Evolutionary conservation across 2,797 vertebrate species (phyloP).

Genomic region (Trachops cirrhosus): DNA sequence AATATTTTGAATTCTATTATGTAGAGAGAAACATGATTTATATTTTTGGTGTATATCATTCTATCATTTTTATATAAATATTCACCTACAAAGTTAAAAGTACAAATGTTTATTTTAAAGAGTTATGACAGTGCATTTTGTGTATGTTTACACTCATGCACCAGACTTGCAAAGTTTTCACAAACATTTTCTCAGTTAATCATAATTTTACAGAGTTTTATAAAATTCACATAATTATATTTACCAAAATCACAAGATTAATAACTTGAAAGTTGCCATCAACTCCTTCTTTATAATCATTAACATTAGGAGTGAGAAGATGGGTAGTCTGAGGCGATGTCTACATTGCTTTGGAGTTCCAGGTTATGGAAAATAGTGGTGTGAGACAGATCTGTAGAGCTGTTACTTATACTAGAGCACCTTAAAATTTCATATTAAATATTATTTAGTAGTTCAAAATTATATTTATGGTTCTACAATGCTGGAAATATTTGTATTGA

Average conservation of each 20-base stretch:
- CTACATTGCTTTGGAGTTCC: neutral
- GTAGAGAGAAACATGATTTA: neutral
- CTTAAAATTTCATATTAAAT: slow-evolving; percentile 15
- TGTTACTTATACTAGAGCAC: neutral
- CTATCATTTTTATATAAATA: neutral
- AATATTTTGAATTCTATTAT: neutral
- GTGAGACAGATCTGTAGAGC: neutral
- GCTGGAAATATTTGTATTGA: slow-evolving; percentile 41
- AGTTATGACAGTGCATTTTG: neutral
- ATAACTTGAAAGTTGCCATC: neutral
- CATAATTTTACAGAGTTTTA: neutral
- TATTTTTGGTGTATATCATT: neutral
- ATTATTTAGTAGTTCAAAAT: slow-evolving; percentile 70
- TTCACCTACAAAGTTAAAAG: neutral
- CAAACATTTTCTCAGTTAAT: neutral
- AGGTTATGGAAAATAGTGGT: neutral
- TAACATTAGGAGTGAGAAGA: neutral
- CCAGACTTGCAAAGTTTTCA: neutral
- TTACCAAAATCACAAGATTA: neutral
- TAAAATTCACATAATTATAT: neutral
- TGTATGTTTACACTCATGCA: neutral
- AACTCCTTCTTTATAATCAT: neutral
- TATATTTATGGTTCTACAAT: slow-evolving; percentile 51
- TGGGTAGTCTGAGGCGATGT: neutral
- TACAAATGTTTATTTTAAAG: neutral